Evolutionary conservation across 2,113 vertebrate species (phyloP).

Genomic region (Vidua chalybeata): DNA sequence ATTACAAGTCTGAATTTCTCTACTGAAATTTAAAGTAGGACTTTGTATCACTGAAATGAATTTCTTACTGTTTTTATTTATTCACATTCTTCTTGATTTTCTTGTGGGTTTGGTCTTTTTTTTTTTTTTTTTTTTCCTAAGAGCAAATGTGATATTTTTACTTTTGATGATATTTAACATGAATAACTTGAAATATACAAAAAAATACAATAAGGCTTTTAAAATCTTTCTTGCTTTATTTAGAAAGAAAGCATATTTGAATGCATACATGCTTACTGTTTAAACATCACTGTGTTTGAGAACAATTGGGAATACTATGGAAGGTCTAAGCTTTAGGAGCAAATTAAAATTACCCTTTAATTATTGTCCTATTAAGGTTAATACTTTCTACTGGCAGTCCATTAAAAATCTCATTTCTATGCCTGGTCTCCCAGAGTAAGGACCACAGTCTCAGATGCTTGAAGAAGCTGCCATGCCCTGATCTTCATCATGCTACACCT

Average conservation of each 20-base stretch:
- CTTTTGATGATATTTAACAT: background rate
- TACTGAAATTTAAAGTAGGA: background rate
- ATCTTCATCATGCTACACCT: accelerated
- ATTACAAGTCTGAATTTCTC: background rate
- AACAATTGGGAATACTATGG: background rate
- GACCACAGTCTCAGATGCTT: background rate
- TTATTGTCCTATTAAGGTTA: background rate
- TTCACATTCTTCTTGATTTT: background rate
- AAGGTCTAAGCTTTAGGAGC: background rate
- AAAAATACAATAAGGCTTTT: background rate
- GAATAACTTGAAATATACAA: background rate
- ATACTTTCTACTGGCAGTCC: background rate
- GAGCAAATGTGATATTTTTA: background rate
- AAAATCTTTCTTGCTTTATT: background rate
- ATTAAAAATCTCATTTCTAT: background rate
- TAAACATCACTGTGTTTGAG: background rate
- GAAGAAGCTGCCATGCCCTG: background rate
- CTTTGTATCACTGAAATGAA: background rate
- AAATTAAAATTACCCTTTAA: background rate
- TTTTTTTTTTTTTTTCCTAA: background rate
- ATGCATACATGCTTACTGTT: background rate
- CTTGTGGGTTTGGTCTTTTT: background rate
- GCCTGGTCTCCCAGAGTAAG: background rate
- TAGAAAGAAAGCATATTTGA: background rate
- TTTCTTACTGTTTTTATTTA: background rate